A percentile compares a stretch with the other conserved stretches of the same genome.
These are phyloP conservation scores for Microcebus jonahi DNA, from an alignment of 2,113 vertebrate genomes.

Conservation along the genomic window DNA sequence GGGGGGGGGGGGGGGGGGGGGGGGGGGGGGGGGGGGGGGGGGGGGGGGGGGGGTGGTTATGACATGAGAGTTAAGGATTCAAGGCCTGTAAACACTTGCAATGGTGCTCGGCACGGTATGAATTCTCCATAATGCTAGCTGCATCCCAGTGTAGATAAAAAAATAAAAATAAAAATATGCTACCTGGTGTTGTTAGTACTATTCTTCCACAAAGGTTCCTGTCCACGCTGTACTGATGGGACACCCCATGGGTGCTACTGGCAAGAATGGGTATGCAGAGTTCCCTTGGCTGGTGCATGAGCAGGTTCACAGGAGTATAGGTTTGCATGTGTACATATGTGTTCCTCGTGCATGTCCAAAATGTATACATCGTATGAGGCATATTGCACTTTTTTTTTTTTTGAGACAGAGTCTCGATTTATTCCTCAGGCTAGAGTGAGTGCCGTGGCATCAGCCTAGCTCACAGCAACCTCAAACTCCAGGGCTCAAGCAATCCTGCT, in stretches of 20 bases:
- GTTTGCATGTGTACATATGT: neutral
- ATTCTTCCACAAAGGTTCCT: neutral
- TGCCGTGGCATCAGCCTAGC: no score
- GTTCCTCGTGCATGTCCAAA: neutral
- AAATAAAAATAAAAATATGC: no score
- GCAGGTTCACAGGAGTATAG: neutral
- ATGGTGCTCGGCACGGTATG: neutral
- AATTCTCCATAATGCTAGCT: neutral
- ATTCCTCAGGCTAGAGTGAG: no score
- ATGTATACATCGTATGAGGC: neutral
- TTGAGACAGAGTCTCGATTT: no score
- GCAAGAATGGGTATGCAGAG: neutral
- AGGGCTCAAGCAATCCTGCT: no score
- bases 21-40: no score
- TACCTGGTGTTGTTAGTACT: neutral
- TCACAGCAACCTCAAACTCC: no score
- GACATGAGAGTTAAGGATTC: neutral
- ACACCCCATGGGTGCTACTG: neutral
- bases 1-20: no score
- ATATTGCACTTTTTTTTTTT: no score
- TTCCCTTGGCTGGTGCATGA: neutral
- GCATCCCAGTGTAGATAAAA: no score
- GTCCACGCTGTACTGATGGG: neutral
- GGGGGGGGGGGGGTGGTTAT: no score
- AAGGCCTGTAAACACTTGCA: no score